Base-by-base conservation (phyloP, 2,888 invertebrate species). In the Perizoma flavofasciatum region DNA sequence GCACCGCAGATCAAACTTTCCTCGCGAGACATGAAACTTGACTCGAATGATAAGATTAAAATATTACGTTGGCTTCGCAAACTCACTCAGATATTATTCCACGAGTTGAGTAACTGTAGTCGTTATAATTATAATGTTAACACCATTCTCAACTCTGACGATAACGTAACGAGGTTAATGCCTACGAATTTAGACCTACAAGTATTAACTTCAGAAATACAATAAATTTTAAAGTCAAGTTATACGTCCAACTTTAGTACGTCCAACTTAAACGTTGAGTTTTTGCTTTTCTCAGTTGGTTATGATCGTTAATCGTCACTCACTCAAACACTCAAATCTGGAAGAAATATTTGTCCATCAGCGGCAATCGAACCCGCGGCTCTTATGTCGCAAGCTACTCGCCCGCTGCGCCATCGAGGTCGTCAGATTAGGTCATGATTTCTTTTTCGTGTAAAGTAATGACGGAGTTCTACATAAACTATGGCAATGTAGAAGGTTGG, bases 1-100 rank as follows among this genome's bases (percentile, higher is more conserved):
- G 81, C 83, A 85, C 83, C 83, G 74, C 83, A 81, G 83, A 85
- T 86, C 82, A 83, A 87, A 89, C 81, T 88, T 87, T 82, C 77
- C 83, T 84, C 85, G 77, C 79, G 83, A 83, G 85, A 87, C 88
- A 83, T 73, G 83, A 81, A 87, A 88, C 88, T 88, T 84, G 83
- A 85, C 83, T 86, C 79, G 71, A 83, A 82, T 82, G 88, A 89
- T 89, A 87, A 89, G 88, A 89, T 89, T 89, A 89, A 88, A 89
- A 89, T 87, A 86, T 88, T 86, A 87, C 84, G 82, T 82, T 75
- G 80, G 74, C 85, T 85, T 78, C 77, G 71, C 79, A 76, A 85
- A 85, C 83, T 85, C 74, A 71, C 74, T 77, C 74, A 68, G 76
- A 81, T 81, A 82, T 81, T 78, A 79, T 77, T 78, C 73, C 71